Base-by-base conservation (phyloP, 1,140 invertebrate genomes). In the Eueides isabella region DNA sequence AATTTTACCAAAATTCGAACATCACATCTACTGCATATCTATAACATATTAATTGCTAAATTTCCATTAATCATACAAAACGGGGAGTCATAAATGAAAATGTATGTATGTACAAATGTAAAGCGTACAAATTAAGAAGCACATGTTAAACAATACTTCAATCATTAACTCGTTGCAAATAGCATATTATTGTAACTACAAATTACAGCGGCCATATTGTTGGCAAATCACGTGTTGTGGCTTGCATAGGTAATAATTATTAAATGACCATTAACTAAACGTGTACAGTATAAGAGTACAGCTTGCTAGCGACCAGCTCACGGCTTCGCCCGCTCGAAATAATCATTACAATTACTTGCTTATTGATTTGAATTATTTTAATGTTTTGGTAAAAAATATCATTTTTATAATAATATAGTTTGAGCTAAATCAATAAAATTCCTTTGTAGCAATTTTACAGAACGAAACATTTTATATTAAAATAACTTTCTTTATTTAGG, bases 131-230 rank as follows among this genome's bases (percentile, higher is more conserved):
- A 19, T 44, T 44, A 44, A 44, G 48, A 55, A 23, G 23, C 11
- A 44, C n/a, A 44, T 26, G 48, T 55, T 26, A 26, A 55, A 26
- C 23, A 26, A 26, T 55, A 26, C 28, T 55, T 55, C 30, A 67
- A 48, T 67, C 38, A 67, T 55, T 29, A 48, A 55, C 41, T 67
- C 66, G 41, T 67, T 16, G 30, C 33, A 48, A n/a, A 38, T 28
- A 30, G 41, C 41, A 31, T 30, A 48, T 67, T n/a, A 67, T 26
- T 67, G 35, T 19, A 67, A 55, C 3, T 29, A 67, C 29, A 67
- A 55, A 55, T 67, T 23, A 67, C 66, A 67, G n/a, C 31, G 5
- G 41, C 41, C 5, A 67, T 31, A 67, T 67, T 67, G 41, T 48
- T 31, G 16, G 65, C 30, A 31, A n/a, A 55, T 55, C 66, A 67